Evolutionary conservation across 1,140 invertebrate species (phyloP).

Genomic region (Streblospio benedicti): DNA sequence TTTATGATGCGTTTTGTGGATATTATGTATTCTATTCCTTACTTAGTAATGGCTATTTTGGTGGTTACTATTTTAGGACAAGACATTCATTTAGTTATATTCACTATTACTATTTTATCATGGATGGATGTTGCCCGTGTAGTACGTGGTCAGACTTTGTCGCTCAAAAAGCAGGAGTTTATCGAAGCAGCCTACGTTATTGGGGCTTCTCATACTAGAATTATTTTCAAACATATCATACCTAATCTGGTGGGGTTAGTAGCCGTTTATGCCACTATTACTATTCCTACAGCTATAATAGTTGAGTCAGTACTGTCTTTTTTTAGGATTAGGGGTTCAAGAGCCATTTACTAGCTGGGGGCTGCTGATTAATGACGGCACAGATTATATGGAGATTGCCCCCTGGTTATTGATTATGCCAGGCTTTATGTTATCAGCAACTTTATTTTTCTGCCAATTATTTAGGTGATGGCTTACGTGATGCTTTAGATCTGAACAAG

Average conservation of each 20-base stretch:
- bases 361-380: not conserved
- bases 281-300: slow-evolving; percentile 3
- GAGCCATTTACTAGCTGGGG: slow-evolving; percentile 5
- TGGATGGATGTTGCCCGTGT: slow-evolving; percentile 2
- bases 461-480: slow-evolving; percentile 7
- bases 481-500: slow-evolving; percentile 7
- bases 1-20: slow-evolving; percentile 11
- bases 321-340: slow-evolving; percentile 4
- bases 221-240: slow-evolving; percentile 10
- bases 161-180: slow-evolving; percentile 12
- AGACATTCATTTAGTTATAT: not conserved
- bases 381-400: not conserved
- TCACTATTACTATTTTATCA: not conserved
- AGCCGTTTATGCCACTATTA: not conserved
- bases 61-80: slow-evolving; percentile 2
- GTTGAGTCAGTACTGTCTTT: slow-evolving; percentile 3
- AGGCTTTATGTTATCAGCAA: not conserved
- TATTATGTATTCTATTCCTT: slow-evolving; percentile 6
- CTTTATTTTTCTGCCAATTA: slow-evolving; percentile 6
- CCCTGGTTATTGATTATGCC: slow-evolving; percentile 7
- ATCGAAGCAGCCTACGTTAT: slow-evolving; percentile 2
- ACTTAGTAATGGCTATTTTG: slow-evolving; percentile 7
- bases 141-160: slow-evolving; percentile 7
- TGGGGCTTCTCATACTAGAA: not conserved
- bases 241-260: slow-evolving; percentile 4